Conservation (phyloP, 2,797 vertebrate species). For the Danio choprae region DNA sequence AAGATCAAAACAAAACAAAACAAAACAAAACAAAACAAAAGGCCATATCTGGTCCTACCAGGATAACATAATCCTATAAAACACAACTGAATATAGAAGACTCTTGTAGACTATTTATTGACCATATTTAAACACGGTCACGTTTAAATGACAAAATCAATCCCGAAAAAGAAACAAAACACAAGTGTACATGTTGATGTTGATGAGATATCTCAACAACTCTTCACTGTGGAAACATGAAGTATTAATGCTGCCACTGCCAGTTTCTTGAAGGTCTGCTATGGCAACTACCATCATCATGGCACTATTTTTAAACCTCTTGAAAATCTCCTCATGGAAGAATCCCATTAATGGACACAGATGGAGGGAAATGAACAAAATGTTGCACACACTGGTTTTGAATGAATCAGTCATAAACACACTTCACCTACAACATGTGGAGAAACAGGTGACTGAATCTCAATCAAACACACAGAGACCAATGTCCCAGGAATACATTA, state of each 20-base stretch:
- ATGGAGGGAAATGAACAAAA: conserved; percentile 1
- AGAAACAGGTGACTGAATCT: conserved; percentile 23
- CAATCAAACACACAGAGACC: neutral
- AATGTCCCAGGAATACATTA: neutral
- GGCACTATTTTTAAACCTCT: conserved; percentile 16
- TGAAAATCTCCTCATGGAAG: neutral
- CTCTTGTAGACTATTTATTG: neutral
- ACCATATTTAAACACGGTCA: neutral
- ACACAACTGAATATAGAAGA: neutral
- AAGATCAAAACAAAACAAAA: neutral
- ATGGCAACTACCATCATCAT: conserved; percentile 8
- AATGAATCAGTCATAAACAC: conserved; percentile 28
- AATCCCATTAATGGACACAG: neutral
- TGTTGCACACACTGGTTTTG: conserved; percentile 24
- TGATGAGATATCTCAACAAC: neutral
- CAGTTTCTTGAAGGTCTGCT: neutral
- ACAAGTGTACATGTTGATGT: too few species aligned
- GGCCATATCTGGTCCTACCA: neutral
- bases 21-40: neutral
- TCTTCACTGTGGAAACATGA: neutral
- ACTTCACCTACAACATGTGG: conserved; percentile 5
- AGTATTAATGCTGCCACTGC: neutral
- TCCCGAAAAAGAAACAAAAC: neutral
- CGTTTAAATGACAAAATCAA: neutral
- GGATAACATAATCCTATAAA: neutral